phyloP scores from a whole-genome alignment of 2,888 invertebrate genomes.

The Panorpa germanica region DNA sequence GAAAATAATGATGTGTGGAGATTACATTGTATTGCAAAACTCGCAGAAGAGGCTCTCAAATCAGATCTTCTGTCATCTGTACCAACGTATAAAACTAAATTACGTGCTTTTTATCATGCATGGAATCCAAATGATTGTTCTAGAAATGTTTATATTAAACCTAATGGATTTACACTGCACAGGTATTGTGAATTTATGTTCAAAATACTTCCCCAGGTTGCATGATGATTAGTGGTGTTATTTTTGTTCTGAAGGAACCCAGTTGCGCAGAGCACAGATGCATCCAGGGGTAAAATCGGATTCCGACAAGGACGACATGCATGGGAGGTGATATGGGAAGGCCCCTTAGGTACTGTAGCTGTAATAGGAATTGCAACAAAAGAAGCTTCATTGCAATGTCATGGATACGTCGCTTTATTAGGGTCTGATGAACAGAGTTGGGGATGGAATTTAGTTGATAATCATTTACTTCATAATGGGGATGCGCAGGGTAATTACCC shows the following conservation, averaged over 20 bases:
- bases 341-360: constrained; percentile 93
- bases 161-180: constrained; percentile 93
- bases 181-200: constrained; percentile 29
- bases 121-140: constrained; percentile 98
- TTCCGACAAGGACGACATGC: constrained; percentile 85
- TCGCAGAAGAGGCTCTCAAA: constrained; percentile 72
- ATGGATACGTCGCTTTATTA: constrained; percentile 85
- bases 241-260: constrained; percentile 51
- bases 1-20: constrained; percentile 95
- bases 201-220: background rate
- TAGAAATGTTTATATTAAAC: constrained; percentile 88
- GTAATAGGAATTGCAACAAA: constrained; percentile 91
- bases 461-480: constrained; percentile 90
- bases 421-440: constrained; percentile 95
- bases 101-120: constrained; percentile 83
- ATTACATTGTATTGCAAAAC: constrained; percentile 64
- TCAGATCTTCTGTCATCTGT: constrained; percentile 80
- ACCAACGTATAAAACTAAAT: constrained; percentile 80
- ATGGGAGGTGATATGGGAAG: constrained; percentile 98
- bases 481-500: constrained; percentile 90
- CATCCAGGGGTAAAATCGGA: constrained; percentile 75
- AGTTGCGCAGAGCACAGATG: constrained; percentile 96
- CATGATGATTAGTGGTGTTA: constrained; percentile 2
- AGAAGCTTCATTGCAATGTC: constrained; percentile 83
- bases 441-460: constrained; percentile 99